These are phyloP conservation scores for Thumatha senex DNA, from an alignment of 2,888 invertebrate genomes.

Conservation along the genomic window DNA sequence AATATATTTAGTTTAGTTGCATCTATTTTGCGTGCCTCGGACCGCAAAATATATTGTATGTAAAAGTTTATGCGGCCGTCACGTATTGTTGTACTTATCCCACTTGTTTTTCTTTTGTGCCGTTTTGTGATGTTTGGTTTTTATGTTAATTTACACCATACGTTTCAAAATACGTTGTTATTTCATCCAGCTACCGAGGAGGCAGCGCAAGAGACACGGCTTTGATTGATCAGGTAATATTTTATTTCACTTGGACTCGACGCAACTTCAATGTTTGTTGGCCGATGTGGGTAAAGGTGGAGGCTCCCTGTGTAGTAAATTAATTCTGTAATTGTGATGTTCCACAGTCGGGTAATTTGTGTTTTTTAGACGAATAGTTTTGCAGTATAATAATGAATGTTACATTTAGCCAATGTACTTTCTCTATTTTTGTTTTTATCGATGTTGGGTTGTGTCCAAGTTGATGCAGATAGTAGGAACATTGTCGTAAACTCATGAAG, in stretches of 20 bases:
- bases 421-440: conserved; percentile 32
- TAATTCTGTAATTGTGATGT: conserved; percentile 28
- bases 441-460: conserved; percentile 79
- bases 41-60: conserved; percentile 21
- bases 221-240: conserved; percentile 84
- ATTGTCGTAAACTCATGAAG: conserved; percentile 59
- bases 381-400: neutral
- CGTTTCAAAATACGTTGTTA: conserved; percentile 81
- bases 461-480: conserved; percentile 66
- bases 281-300: conserved; percentile 49
- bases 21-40: conserved; percentile 57
- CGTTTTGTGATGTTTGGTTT: conserved; percentile 80
- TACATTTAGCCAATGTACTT: conserved; percentile 27
- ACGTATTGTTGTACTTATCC: conserved; percentile 55
- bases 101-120: conserved; percentile 71
- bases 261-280: conserved; percentile 44
- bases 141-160: conserved; percentile 75
- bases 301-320: conserved; percentile 36
- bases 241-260: conserved; percentile 70
- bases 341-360: conserved; percentile 2
- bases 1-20: conserved; percentile 66
- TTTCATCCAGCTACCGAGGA: conserved; percentile 84
- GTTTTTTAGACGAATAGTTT: neutral
- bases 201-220: conserved; percentile 83
- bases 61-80: conserved; percentile 29